Evolutionary conservation across 2,113 vertebrate species (phyloP).

Genomic region (Psilopogon haemacephalus): DNA sequence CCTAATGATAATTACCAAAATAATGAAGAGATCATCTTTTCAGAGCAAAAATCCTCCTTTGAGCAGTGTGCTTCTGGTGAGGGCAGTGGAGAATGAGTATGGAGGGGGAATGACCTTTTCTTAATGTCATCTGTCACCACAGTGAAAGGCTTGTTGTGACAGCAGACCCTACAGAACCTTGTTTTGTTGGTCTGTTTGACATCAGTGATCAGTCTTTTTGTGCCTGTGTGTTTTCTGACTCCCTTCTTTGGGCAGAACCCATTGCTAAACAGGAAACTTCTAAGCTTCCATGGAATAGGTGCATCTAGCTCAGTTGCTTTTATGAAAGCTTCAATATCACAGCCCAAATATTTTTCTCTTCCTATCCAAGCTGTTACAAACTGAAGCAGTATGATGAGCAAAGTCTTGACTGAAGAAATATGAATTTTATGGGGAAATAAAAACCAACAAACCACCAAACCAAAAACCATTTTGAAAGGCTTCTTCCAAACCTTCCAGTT

Average conservation of each 20-base stretch:
- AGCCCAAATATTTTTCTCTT: neutral
- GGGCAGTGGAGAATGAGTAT: constrained; percentile 11
- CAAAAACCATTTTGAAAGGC: neutral
- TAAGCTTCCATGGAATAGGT: neutral
- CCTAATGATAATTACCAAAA: neutral
- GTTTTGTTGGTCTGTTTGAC: constrained; percentile 39
- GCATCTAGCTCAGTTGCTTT: neutral
- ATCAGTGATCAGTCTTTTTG: constrained; percentile 12
- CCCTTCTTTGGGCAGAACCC: neutral
- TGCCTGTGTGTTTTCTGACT: neutral
- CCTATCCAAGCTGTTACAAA: neutral
- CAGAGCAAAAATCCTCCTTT: constrained; percentile 20
- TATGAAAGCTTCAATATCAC: neutral
- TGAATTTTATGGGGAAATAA: neutral
- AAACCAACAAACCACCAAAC: neutral
- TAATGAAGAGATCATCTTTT: neutral
- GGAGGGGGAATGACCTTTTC: constrained; percentile 64
- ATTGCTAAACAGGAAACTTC: neutral
- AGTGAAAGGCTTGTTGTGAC: constrained; percentile 53
- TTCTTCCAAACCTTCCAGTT: neutral
- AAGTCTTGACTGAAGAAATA: neutral
- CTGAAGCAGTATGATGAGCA: neutral
- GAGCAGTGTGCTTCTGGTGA: neutral
- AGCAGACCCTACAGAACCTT: constrained; percentile 20
- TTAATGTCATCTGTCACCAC: constrained; percentile 69